Base-by-base conservation (phyloP, 1,140 invertebrate genomes). In the Dinothrombium tinctorium region DNA sequence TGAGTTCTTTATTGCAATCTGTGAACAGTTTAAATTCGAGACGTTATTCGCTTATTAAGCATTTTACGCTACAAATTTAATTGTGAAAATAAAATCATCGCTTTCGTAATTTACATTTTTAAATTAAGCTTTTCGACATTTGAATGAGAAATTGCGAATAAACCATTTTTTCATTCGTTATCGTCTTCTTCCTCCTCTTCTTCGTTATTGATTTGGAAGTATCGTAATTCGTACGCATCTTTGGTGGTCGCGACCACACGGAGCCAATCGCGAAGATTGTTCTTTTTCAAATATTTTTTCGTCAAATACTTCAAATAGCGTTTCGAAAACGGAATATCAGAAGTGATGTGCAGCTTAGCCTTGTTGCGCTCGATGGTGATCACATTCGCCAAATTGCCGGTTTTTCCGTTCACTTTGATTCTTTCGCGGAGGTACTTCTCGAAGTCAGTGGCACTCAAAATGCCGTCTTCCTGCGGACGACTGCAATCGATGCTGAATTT, bases 121-220 rank as follows among this genome's bases (percentile, higher is more conserved):
- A n/a, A n/a, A n/a, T n/a, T n/a, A n/a, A n/a, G n/a, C n/a, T n/a
- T n/a, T n/a, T n/a, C n/a, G n/a, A n/a, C n/a, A n/a, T n/a, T n/a
- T n/a, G n/a, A n/a, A n/a, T n/a, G n/a, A n/a, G n/a, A n/a, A n/a
- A n/a, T n/a, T n/a, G n/a, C n/a, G n/a, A n/a, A n/a, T n/a, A n/a
- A n/a, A n/a, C n/a, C n/a, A n/a, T n/a, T n/a, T n/a, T n/a, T n/a
- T n/a, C n/a, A n/a, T n/a, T n/a, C n/a, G n/a, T n/a, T n/a, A n/a
- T n/a, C n/a, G n/a, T n/a, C 84, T 53, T 89, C 86, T 51, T 83
- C 80, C 40, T 80, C 76, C 54, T 92, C 84, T 54, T 87, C 83
- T 55, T 90, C 86, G 56, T 83, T 86, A 57, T 87, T 90, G 60
- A 99, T 92, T 68, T 95, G 89, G 90, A 98, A 99, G 74, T 99